These are phyloP conservation scores for Bugulina stolonifera DNA, from an alignment of 2,888 invertebrate species.

Conservation along the genomic window DNA sequence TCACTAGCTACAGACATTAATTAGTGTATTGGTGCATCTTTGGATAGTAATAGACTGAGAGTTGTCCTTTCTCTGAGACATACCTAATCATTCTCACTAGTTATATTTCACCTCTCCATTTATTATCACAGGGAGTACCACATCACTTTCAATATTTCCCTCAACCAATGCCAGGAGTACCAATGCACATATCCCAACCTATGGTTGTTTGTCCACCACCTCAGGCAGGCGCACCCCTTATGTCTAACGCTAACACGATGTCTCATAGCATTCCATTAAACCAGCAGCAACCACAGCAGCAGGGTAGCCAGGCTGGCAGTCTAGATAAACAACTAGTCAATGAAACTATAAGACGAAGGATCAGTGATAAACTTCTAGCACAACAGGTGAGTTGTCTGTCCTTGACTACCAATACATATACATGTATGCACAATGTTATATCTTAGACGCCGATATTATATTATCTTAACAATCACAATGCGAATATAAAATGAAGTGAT, in stretches of 20 bases:
- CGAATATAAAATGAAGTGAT: too few relatives aligned
- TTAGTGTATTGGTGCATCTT: too few relatives aligned
- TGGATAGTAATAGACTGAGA: too few relatives aligned
- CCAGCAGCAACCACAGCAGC: not conserved
- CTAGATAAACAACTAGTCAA: slow-evolving; percentile 24
- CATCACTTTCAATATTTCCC: slow-evolving; percentile 16
- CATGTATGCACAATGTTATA: too few relatives aligned
- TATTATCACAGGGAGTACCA: not conserved
- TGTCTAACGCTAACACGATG: not conserved
- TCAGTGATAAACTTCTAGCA: slow-evolving; percentile 23
- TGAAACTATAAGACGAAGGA: slow-evolving; percentile 24
- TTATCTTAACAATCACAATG: too few relatives aligned
- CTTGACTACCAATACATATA: too few relatives aligned
- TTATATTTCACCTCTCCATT: too few relatives aligned
- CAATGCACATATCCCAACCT: not conserved
- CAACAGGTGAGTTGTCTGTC: slow-evolving; percentile 21
- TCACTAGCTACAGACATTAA: too few relatives aligned
- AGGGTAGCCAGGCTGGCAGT: not conserved
- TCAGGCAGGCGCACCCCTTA: not conserved
- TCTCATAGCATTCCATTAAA: slow-evolving; percentile 24
- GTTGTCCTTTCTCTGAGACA: too few relatives aligned
- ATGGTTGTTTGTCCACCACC: not conserved
- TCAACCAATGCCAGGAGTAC: not conserved
- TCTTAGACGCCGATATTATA: too few relatives aligned
- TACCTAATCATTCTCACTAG: too few relatives aligned